Conservation (phyloP, 2,888 invertebrate genomes). For the Harpalus rubripes region DNA sequence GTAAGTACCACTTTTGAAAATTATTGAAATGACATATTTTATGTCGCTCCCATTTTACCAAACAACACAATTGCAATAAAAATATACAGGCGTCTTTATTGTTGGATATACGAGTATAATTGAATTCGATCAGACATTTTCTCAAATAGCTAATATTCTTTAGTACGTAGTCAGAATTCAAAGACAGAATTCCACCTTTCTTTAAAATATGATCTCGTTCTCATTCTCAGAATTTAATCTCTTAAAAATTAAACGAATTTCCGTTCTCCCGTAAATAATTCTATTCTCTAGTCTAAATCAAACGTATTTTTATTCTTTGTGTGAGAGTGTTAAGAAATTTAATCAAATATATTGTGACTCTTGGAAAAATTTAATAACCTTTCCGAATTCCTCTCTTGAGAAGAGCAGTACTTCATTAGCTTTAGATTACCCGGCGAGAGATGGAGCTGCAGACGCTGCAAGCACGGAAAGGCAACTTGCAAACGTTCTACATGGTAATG, state of each 20-base stretch:
- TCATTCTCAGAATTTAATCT: neutral
- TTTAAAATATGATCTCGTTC: conserved; percentile 1
- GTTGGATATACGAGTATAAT: too few species aligned
- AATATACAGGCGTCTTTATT: too few species aligned
- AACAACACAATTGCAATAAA: too few species aligned
- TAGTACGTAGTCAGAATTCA: neutral
- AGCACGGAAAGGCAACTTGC: neutral
- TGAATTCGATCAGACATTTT: too few species aligned
- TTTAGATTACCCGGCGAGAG: conserved; percentile 16
- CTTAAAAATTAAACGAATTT: conserved; percentile 7
- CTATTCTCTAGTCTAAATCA: conserved; percentile 2
- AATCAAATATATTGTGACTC: conserved; percentile 22
- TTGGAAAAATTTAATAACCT: conserved; percentile 16
- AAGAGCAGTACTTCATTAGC: conserved; percentile 28
- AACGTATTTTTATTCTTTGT: conserved; percentile 16
- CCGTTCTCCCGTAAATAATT: neutral
- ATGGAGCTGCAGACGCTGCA: conserved; percentile 8
- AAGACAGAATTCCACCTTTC: neutral
- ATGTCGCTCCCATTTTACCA: too few species aligned
- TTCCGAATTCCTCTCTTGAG: conserved; percentile 8
- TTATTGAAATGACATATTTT: too few species aligned
- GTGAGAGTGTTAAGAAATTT: neutral
- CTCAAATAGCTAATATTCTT: too few species aligned
- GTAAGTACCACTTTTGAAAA: too few species aligned
- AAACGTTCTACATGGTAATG: conserved; percentile 7